Conservation (phyloP, 1,140 invertebrate species). For the Agrypnia vestita region DNA sequence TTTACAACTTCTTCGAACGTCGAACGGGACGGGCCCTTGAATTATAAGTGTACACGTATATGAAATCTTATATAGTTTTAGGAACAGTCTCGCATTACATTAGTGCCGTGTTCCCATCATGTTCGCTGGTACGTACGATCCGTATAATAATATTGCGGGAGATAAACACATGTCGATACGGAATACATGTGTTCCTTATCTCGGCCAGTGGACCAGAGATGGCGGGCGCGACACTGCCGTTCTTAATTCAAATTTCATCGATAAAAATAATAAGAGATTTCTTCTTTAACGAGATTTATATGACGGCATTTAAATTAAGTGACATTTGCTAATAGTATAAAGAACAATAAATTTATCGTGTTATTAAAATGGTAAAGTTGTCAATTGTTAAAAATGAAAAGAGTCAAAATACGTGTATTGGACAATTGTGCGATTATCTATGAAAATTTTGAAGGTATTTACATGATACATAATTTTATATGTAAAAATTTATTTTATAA, state of each 20-base stretch:
- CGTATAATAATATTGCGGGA: conserved; percentile 55
- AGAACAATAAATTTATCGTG: too few species aligned
- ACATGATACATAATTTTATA: too few species aligned
- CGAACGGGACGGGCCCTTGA: neutral
- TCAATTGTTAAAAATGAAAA: too few species aligned
- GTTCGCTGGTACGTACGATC: conserved; percentile 22
- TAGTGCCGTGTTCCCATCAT: conserved; percentile 52
- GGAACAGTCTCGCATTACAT: conserved; percentile 52
- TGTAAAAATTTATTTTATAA: too few species aligned
- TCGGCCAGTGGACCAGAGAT: conserved; percentile 24
- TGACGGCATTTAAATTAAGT: too few species aligned
- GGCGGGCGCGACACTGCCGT: neutral
- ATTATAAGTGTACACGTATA: neutral
- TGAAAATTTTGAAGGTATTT: too few species aligned
- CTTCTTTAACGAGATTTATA: too few species aligned
- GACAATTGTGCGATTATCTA: too few species aligned
- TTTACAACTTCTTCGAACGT: neutral
- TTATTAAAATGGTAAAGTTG: too few species aligned
- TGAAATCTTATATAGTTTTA: conserved; percentile 18
- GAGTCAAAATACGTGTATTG: too few species aligned
- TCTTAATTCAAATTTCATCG: neutral
- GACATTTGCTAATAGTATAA: too few species aligned
- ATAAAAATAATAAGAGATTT: neutral
- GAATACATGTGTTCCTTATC: conserved; percentile 60
- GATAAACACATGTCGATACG: conserved; percentile 60